phyloP scores from a whole-genome alignment of 2,113 vertebrate species.

The Cyanoliseus patagonus region DNA sequence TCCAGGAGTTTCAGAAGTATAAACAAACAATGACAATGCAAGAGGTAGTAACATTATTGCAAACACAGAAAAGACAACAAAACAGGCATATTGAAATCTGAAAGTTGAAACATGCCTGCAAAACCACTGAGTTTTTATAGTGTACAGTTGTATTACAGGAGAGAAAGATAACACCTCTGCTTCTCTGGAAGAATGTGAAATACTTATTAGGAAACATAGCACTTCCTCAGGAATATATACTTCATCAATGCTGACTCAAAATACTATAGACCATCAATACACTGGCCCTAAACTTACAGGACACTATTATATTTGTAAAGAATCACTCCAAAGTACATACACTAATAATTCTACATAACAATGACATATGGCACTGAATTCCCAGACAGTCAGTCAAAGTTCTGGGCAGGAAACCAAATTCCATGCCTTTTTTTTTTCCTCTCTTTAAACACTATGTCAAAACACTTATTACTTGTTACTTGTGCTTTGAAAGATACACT shows the following conservation, averaged over 20 bases:
- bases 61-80: neutral
- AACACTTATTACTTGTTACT: conserved; percentile 30
- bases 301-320: neutral
- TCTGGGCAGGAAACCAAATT: conserved; percentile 47
- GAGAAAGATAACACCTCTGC: neutral
- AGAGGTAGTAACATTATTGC: neutral
- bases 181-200: neutral
- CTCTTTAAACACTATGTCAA: conserved; percentile 49
- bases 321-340: neutral
- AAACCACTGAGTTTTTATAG: neutral
- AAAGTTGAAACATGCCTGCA: neutral
- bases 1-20: neutral
- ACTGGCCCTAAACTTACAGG: neutral
- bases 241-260: neutral
- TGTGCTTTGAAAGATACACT: conserved; percentile 32
- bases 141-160: neutral
- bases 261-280: neutral
- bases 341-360: neutral
- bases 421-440: neutral
- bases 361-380: conserved; percentile 8
- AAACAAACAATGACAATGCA: neutral
- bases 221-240: neutral
- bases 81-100: neutral
- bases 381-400: conserved; percentile 64
- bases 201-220: neutral